Evolutionary conservation across 2,113 vertebrate genomes (phyloP).

Genomic region (Oryzias melastigma): DNA sequence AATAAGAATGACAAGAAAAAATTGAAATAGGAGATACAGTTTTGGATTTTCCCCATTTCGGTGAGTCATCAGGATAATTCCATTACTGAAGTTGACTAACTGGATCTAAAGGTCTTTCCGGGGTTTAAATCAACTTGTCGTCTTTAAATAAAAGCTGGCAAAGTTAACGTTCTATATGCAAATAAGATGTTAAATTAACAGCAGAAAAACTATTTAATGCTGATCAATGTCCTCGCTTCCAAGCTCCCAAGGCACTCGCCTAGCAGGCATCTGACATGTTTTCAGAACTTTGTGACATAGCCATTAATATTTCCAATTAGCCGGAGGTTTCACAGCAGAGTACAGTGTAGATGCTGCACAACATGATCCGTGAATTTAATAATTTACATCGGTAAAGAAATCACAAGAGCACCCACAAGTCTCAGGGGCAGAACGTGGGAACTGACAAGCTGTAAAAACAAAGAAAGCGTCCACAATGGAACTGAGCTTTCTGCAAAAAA

Average conservation of each 20-base stretch:
- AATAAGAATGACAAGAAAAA: no score
- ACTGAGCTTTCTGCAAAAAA: no score
- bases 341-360: neutral
- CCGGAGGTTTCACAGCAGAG: conserved; percentile 4
- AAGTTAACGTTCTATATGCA: neutral
- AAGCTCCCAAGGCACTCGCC: neutral
- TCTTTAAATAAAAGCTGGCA: neutral
- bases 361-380: neutral
- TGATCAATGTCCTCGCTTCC: neutral
- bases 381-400: neutral
- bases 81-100: neutral
- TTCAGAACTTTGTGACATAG: neutral
- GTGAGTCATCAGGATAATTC: neutral
- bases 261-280: conserved; percentile 1
- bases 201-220: neutral
- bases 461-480: neutral
- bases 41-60: no score
- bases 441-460: neutral
- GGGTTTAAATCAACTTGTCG: neutral
- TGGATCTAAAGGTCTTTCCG: neutral
- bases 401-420: neutral
- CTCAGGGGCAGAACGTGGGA: neutral
- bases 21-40: no score
- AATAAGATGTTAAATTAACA: neutral
- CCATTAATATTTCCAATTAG: neutral